phyloP scores from a whole-genome alignment of 2,888 invertebrate species.

The Drosophila cyrtoloma region DNA sequence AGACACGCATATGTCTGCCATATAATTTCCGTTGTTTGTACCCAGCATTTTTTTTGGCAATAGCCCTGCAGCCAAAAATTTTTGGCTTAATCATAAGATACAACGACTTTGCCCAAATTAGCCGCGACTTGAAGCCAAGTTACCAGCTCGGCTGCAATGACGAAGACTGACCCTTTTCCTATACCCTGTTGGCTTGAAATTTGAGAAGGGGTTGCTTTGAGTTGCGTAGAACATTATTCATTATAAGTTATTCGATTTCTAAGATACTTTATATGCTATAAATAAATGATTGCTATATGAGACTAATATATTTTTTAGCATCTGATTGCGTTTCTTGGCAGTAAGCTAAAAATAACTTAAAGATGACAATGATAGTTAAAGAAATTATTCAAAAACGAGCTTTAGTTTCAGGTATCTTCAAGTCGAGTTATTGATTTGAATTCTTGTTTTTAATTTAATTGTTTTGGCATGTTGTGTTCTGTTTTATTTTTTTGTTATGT shows the following conservation, averaged over 20 bases:
- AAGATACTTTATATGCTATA: neutral
- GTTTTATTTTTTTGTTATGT: constrained; percentile 20
- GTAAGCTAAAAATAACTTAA: neutral
- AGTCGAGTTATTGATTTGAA: constrained; percentile 17
- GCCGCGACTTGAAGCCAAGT: constrained; percentile 43
- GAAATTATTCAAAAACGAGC: neutral
- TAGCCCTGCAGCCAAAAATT: constrained; percentile 50
- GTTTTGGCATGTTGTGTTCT: constrained; percentile 44
- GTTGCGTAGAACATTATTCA: neutral
- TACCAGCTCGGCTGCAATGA: constrained; percentile 21
- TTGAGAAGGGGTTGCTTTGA: neutral
- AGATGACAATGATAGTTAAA: no score
- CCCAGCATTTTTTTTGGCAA: constrained; percentile 45
- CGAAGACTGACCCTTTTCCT: constrained; percentile 38
- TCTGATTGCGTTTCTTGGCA: neutral
- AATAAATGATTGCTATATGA: neutral
- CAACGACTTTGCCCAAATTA: constrained; percentile 60
- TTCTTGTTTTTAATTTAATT: constrained; percentile 17
- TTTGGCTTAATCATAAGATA: constrained; percentile 66
- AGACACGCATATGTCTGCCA: constrained; percentile 53
- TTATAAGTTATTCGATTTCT: neutral
- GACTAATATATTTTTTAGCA: neutral
- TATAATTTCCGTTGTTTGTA: constrained; percentile 52
- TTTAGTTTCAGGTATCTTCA: constrained; percentile 10
- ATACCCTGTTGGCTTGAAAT: constrained; percentile 28